Conservation (phyloP, 1,140 invertebrate species). For the Euura saliciscinereae region DNA sequence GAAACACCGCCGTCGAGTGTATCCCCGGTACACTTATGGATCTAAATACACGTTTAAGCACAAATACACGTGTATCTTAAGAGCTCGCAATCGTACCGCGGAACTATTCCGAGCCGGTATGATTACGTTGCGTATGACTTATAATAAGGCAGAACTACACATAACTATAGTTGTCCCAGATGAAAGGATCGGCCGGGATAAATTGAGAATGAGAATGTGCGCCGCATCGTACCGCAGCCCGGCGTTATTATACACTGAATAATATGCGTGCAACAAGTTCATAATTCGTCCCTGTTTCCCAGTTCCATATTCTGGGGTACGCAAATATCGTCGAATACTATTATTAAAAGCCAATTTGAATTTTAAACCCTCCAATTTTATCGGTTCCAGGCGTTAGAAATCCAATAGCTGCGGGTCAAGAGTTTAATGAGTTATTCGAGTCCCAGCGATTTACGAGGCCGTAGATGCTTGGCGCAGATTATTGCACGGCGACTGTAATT, state of each 20-base stretch:
- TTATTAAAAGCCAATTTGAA: too few species aligned
- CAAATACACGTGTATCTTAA: not conserved
- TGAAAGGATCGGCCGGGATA: not conserved
- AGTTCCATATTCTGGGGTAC: too few species aligned
- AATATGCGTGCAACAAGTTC: not conserved
- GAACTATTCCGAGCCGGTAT: not conserved
- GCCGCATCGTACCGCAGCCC: not conserved
- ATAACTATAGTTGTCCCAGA: not conserved
- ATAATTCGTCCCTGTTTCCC: not conserved
- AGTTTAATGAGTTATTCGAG: not conserved
- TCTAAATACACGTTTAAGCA: conserved; percentile 5
- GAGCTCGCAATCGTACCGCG: not conserved
- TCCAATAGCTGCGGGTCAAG: not conserved
- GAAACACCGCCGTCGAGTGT: not conserved
- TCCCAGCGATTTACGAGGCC: not conserved
- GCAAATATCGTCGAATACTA: too few species aligned
- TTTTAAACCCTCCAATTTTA: not conserved
- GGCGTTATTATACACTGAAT: not conserved
- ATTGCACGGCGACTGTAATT: not conserved
- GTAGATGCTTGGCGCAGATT: not conserved
- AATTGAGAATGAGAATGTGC: not conserved
- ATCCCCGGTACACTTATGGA: not conserved
- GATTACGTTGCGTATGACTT: not conserved
- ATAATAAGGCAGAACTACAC: not conserved
- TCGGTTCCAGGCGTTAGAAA: not conserved